Base-by-base conservation (phyloP, 1,140 invertebrate species). In the Triops longicaudatus region DNA sequence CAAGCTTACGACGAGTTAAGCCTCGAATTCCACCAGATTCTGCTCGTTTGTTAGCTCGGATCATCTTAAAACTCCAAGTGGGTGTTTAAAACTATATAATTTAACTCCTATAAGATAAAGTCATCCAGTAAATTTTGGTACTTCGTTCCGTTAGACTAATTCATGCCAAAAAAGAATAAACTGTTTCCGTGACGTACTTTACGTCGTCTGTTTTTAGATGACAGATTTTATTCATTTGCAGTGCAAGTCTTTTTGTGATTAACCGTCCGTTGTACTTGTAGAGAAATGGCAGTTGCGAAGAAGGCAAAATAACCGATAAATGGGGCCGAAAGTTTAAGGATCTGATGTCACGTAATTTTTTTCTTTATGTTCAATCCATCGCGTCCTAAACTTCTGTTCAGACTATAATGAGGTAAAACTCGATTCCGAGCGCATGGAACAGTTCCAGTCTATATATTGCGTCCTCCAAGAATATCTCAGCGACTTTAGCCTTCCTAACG, bases 271-370 rank as follows among this genome's bases (percentile, higher is more conserved):
- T 79, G 79, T 80, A 42, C 78, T 80, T 80, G 31, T 83, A 88
- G 79, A 86, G 89, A 79, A 89, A 90, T 7, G 90, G 91, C 74
- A 88, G 87, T 71, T 82, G 87, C 26, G 86, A 90, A 75, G 88
- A 88, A 77, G 86, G 87, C 14, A 92, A 89, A 82, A 92, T 93
- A 80, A 86, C 88, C 3, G 84, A 88, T 43, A 89, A 86, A 26
- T 88, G 87, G 11, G 93, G 87, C 79, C 85, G 93, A 79, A 89
- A 88, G 83, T 95, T 93, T 84, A 90, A 91, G 79, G 91, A 94
- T 84, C 83, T 94, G 6, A 93, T 94, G 91, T 92, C 93, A 28
- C 93, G 93, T 94, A 86, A 89, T 89, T 87, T 26, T 12, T 77
- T 28, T 1, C 78, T 26, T 78, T 76, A 4, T 72, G 5, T 75